Evolutionary conservation across 2,113 vertebrate species (phyloP).

Genomic region (Gavia stellata): DNA sequence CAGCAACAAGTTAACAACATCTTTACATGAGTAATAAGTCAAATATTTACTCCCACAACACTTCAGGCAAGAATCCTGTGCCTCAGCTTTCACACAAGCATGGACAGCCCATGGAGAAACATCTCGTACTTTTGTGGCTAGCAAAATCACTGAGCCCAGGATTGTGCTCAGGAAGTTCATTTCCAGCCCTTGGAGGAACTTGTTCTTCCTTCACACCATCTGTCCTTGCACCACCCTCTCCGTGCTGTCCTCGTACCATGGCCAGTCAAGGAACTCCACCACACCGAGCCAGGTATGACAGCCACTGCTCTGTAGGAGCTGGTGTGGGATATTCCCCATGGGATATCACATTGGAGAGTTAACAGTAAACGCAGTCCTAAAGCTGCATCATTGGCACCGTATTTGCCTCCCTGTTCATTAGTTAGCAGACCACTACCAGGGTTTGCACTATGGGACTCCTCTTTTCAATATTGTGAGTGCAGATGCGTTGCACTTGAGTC

Average conservation of each 20-base stretch:
- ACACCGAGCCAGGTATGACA: background rate
- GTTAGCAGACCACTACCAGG: background rate
- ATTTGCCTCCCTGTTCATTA: background rate
- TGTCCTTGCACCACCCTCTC: background rate
- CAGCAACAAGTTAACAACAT: conserved; percentile 44
- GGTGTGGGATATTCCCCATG: background rate
- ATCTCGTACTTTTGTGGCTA: background rate
- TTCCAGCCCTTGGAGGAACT: background rate
- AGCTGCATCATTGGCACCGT: background rate
- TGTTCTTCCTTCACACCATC: background rate
- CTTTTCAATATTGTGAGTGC: background rate
- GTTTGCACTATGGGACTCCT: background rate
- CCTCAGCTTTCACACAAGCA: conserved; percentile 31
- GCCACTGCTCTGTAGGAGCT: background rate
- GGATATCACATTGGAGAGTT: background rate
- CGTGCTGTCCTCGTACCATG: fast-evolving
- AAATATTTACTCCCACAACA: conserved; percentile 45
- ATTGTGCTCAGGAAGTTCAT: background rate
- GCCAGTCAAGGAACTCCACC: background rate
- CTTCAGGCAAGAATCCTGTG: conserved; percentile 21
- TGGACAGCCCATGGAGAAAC: conserved; percentile 24
- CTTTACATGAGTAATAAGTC: conserved; percentile 42
- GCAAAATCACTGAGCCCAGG: background rate
- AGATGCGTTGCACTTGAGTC: fast-evolving
- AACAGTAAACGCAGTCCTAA: background rate